Conservation (phyloP, 2,888 invertebrate species). For the Lasioglossum villosulum region DNA sequence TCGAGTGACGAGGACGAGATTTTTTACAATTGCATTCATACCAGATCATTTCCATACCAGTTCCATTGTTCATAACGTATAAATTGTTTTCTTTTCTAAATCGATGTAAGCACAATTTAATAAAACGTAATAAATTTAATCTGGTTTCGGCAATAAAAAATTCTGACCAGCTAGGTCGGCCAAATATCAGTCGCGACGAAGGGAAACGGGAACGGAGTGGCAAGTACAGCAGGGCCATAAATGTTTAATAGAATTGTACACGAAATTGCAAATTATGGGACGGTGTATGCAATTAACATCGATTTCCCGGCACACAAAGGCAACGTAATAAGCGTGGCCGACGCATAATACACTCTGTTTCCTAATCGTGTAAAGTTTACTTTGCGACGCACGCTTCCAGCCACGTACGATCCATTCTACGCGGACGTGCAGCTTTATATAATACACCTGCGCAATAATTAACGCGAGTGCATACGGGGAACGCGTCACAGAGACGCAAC, state of each 20-base stretch:
- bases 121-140: too few species aligned
- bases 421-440: slow-evolving; percentile 38
- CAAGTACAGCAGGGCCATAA: background rate
- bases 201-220: background rate
- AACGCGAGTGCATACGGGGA: slow-evolving; percentile 44
- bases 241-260: background rate
- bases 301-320: slow-evolving; percentile 19
- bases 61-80: too few species aligned
- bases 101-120: too few species aligned
- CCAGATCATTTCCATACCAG: too few species aligned
- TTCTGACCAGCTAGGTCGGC: too few species aligned
- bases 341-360: slow-evolving; percentile 21
- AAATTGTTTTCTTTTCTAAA: too few species aligned
- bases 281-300: slow-evolving; percentile 20
- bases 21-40: too few species aligned
- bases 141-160: too few species aligned
- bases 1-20: too few species aligned
- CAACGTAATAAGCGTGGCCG: slow-evolving; percentile 12
- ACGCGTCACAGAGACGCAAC: slow-evolving; percentile 35
- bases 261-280: slow-evolving; percentile 10
- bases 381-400: slow-evolving; percentile 40
- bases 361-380: slow-evolving; percentile 45
- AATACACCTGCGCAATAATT: slow-evolving; percentile 50
- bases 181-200: too few species aligned
- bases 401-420: slow-evolving; percentile 37